Base-by-base conservation (phyloP, 2,888 invertebrate species). In the Lamellibrachia satsuma region DNA sequence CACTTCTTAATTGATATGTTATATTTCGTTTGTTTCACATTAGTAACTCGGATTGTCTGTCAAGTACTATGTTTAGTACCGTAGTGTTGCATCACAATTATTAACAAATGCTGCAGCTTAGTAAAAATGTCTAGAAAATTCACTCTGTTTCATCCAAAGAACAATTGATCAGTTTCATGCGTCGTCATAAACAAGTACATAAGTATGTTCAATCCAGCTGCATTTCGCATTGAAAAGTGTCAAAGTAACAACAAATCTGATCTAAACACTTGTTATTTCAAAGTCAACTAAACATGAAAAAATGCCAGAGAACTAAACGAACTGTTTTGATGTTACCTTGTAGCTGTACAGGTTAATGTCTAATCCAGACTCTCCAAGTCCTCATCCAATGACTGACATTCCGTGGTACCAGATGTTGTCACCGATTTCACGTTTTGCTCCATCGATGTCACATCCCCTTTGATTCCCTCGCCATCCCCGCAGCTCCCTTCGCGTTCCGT, bases 61-160 rank as follows among this genome's bases (percentile, higher is more conserved):
- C 3, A n/a, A 75, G 75, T 75, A 75, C 22, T 75, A 22, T 15
- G n/a, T 75, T 75, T 75, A 22, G 8, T 55, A 55, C 9, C 9
- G 55, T 55, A 55, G 9, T 55, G 55, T 55, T 55, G 55, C 55
- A 55, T 9, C 9, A 55, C 55, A 55, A 55, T 9, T 3, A 55
- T 55, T 7, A 55, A 55, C 55, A 2, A 55, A 55, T 75, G 75
- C 75, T 75, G 22, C n/a, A 75, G 75, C 75, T n/a, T 75, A 75
- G 75, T 75, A 75, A 75, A 39, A 75, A 75, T 75, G 2, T 75
- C 22, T n/a, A 75, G 22, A 22, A 75, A 75, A 4, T 75, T 75
- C 75, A 75, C 75, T 75, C 75, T 75, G 75, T n/a, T 22, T 75
- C 75, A 22, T 75, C 75, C 75, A 75, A 75, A 75, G 75, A 75